Evolutionary conservation across 1,140 invertebrate genomes (phyloP), one percentile per base, ranked within the genome.

Genomic region (Armadillidium nasatum): DNA sequence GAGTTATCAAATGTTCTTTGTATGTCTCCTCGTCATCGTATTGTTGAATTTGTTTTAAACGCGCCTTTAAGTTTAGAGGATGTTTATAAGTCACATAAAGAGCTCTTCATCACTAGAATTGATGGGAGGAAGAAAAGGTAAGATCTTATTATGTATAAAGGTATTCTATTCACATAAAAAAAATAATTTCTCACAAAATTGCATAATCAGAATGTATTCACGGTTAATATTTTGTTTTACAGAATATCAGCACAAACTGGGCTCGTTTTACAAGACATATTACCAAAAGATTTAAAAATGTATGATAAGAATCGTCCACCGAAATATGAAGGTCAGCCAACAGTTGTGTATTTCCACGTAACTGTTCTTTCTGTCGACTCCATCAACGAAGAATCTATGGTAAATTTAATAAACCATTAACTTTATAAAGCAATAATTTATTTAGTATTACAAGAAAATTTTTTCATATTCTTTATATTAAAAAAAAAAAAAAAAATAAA

Each of bases 331-430:
- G 93, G 92, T 1, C 91, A 94, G 82, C 91, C 93, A 9, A 95
- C 93, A 4, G 88, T 93, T 71, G 93, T 94, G 33, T 93, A 93
- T 83, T 95, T 94, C 82, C 93, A 95, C 84, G 93, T 95, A 23
- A 94, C 93, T 22, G 93, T 95, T 9, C 86, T 94, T 76, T 93
- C 92, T 54, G 84, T 95, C 67, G 93, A 95, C 85, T 94, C 93
- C 4, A 94, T 95, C 80, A 93, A 95, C 83, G 93, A 95, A 84
- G 92, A 94, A 85, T 94, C 92, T n/a, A 95, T 95, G 93, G 93
- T 92, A 85, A 87, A 87, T 85, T 7, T 13, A 0, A 33, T 72
- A 77, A 22, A 9, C 22, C 11, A 4, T 13, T 6, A 21, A 60
- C 2, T 46, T 23, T 3, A 23, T 21, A 3, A 69, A 21, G 7